These are phyloP conservation scores for Mnemiopsis leidyi DNA, from an alignment of 37 sponge, comb jelly and placozoan species.

Conservation along the genomic window DNA sequence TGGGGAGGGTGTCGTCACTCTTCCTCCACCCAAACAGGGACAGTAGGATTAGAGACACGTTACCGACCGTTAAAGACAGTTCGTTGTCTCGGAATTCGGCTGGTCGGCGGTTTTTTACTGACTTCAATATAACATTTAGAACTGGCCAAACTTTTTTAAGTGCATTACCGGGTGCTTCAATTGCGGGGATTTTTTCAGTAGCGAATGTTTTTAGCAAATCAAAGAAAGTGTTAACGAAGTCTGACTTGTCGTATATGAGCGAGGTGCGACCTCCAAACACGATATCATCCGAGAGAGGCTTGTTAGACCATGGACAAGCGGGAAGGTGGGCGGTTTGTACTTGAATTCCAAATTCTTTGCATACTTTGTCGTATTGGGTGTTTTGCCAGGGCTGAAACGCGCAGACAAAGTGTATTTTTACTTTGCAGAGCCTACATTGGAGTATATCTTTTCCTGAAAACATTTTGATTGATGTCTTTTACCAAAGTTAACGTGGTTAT, in stretches of 20 bases:
- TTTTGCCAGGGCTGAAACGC: constrained; percentile 30
- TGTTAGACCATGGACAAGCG: neutral
- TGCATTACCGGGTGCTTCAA: neutral
- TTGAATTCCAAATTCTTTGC: constrained; percentile 27
- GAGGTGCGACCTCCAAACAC: neutral
- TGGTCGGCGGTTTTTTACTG: neutral
- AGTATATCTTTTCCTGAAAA: constrained; percentile 6
- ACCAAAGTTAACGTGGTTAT: no score
- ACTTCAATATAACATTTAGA: neutral
- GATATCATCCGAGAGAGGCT: neutral
- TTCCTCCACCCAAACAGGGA: neutral
- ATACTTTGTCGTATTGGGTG: neutral
- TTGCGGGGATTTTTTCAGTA: neutral
- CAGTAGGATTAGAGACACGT: neutral
- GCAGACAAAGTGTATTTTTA: neutral
- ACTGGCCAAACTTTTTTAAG: constrained; percentile 28
- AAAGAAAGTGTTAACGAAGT: neutral
- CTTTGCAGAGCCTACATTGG: neutral
- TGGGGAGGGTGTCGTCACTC: neutral
- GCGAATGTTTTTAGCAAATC: neutral
- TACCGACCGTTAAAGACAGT: neutral
- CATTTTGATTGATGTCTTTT: no score
- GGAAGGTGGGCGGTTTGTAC: neutral
- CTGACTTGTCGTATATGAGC: constrained; percentile 9
- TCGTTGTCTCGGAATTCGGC: neutral